Percentiles rank a stretch among this genome's conserved stretches.
phyloP scores from a whole-genome alignment of 2,113 vertebrate species.

The Bos indicus region DNA sequence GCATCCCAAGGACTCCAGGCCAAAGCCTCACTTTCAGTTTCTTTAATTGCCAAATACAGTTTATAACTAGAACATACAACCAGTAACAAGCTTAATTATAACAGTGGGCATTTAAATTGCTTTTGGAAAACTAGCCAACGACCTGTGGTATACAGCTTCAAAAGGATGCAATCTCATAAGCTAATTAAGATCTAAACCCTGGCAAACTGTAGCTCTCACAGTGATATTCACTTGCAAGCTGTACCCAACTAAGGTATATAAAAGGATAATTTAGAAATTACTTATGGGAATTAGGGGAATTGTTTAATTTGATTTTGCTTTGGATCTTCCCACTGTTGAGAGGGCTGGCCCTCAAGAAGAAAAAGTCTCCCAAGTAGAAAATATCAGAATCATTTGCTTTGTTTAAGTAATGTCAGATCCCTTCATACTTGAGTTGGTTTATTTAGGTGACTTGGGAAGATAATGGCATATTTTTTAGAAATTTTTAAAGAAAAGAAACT shows the following conservation, averaged over 20 bases:
- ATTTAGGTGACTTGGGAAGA: not conserved
- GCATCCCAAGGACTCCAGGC: not conserved
- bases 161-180: conserved; percentile 69
- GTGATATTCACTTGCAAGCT: conserved; percentile 44
- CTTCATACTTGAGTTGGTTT: not conserved
- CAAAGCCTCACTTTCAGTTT: not conserved
- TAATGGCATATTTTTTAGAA: not conserved
- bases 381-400: not conserved
- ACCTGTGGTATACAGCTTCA: conserved; percentile 69
- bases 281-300: conserved; percentile 59
- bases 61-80: conserved; percentile 55
- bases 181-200: conserved; percentile 78
- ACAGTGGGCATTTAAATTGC: conserved; percentile 67
- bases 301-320: conserved; percentile 60
- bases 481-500: not conserved
- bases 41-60: conserved; percentile 61
- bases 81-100: conserved; percentile 61
- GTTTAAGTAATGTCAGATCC: not conserved
- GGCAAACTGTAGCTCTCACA: conserved; percentile 66
- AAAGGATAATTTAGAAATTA: conserved; percentile 72
- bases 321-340: not conserved
- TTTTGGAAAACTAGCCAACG: conserved; percentile 76
- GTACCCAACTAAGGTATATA: conserved; percentile 46
- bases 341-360: not conserved
- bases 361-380: not conserved